Conservation (phyloP, 2,113 vertebrate species). For the Phaethon lepturus region DNA sequence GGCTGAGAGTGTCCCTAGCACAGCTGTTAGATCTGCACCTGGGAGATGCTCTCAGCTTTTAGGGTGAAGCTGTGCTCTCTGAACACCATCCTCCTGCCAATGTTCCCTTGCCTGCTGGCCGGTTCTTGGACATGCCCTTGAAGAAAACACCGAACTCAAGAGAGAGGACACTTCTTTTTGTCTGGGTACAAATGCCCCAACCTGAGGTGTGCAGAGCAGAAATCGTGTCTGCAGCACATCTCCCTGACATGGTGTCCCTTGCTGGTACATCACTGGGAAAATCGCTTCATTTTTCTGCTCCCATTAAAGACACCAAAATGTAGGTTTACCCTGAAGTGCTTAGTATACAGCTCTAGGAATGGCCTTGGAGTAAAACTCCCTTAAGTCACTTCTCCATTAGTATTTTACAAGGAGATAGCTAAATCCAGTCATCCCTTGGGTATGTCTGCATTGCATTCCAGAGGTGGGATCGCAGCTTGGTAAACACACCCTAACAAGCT, state of each 20-base stretch:
- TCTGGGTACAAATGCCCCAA: neutral
- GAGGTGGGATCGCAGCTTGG: neutral
- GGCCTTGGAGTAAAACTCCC: neutral
- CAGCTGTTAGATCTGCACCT: neutral
- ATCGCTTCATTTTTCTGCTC: neutral
- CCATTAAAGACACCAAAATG: neutral
- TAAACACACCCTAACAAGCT: neutral
- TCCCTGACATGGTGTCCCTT: neutral
- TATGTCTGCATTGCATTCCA: neutral
- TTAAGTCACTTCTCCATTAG: neutral
- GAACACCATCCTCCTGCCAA: neutral
- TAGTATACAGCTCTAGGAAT: neutral
- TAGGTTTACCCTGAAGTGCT: neutral
- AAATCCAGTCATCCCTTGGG: neutral
- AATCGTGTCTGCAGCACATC: neutral
- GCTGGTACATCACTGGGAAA: neutral
- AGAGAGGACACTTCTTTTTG: neutral
- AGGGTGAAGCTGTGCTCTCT: neutral
- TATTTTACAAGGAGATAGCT: slow-evolving; percentile 12
- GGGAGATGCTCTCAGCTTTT: neutral
- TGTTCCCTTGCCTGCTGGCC: neutral
- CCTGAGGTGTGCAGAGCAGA: neutral
- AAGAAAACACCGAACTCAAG: neutral
- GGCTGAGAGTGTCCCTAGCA: neutral
- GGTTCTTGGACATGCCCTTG: neutral